Evolutionary conservation across 2,113 vertebrate genomes (phyloP).

Genomic region (Felis chaus): DNA sequence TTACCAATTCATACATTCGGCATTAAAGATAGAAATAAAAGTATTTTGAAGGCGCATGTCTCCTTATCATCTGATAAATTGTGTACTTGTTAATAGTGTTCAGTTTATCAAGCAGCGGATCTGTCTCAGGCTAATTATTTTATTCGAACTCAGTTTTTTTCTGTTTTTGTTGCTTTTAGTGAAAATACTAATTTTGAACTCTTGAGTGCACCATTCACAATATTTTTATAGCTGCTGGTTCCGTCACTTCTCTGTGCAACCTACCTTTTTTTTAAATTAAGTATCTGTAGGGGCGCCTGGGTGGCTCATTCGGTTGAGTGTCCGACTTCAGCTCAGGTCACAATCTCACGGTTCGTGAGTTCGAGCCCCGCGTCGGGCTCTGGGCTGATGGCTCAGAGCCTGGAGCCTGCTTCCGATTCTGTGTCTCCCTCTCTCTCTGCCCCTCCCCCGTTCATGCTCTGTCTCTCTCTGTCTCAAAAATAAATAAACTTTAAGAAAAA

Average conservation of each 20-base stretch:
- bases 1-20: neutral
- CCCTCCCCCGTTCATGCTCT: too few relatives aligned
- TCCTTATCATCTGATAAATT: neutral
- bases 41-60: neutral
- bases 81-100: neutral
- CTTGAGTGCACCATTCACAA: neutral
- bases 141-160: neutral
- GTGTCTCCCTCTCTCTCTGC: too few relatives aligned
- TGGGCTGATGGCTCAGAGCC: too few relatives aligned
- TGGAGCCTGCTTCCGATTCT: too few relatives aligned
- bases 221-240: neutral
- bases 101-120: neutral
- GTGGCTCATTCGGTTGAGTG: too few relatives aligned
- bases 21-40: neutral
- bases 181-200: neutral
- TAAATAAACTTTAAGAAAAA: too few relatives aligned
- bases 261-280: neutral
- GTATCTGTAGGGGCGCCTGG: neutral
- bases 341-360: too few relatives aligned
- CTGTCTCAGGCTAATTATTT: neutral
- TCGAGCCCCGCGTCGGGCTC: too few relatives aligned
- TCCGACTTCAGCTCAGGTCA: too few relatives aligned
- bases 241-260: neutral
- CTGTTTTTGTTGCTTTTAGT: neutral
- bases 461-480: too few relatives aligned